Evolutionary conservation across 2,888 invertebrate genomes (phyloP).

Genomic region (Strigamia maritima): DNA sequence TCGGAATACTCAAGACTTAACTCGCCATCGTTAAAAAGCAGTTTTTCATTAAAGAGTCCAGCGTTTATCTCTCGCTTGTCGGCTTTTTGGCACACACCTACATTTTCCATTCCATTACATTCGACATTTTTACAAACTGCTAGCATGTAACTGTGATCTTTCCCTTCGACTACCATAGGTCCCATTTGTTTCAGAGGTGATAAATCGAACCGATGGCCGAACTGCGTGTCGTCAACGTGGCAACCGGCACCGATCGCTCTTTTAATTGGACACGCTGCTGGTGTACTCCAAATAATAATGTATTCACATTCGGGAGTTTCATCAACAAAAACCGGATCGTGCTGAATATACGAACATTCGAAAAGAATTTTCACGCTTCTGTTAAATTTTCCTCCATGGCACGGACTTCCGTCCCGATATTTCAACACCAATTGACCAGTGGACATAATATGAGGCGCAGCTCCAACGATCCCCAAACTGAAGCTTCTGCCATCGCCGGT

Average conservation of each 20-base stretch:
- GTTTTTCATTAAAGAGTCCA: conserved; percentile 32
- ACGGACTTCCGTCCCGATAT: conserved; percentile 37
- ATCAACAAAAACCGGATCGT: conserved; percentile 37
- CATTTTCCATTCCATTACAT: conserved; percentile 25
- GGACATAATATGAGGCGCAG: conserved; percentile 26
- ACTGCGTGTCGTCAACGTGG: conserved; percentile 38
- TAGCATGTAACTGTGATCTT: conserved; percentile 32
- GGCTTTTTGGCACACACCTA: conserved; percentile 38
- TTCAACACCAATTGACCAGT: conserved; percentile 32
- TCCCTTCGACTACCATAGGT: background rate
- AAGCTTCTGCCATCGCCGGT: background rate
- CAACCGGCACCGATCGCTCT: conserved; percentile 34
- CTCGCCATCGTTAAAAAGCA: background rate
- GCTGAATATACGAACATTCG: conserved; percentile 33
- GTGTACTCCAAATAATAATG: conserved; percentile 38
- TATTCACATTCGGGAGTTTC: conserved; percentile 39
- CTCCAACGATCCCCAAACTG: conserved; percentile 37
- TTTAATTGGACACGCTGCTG: conserved; percentile 39
- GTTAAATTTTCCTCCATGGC: conserved; percentile 27
- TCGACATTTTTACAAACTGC: conserved; percentile 31
- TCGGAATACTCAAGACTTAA: background rate
- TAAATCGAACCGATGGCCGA: conserved; percentile 36
- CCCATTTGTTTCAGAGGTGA: conserved; percentile 27
- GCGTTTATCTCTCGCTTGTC: conserved; percentile 2
- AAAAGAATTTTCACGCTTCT: conserved; percentile 37